Evolutionary conservation across 2,797 vertebrate genomes (phyloP).

Genomic region (Acipenser oxyrinchus): DNA sequence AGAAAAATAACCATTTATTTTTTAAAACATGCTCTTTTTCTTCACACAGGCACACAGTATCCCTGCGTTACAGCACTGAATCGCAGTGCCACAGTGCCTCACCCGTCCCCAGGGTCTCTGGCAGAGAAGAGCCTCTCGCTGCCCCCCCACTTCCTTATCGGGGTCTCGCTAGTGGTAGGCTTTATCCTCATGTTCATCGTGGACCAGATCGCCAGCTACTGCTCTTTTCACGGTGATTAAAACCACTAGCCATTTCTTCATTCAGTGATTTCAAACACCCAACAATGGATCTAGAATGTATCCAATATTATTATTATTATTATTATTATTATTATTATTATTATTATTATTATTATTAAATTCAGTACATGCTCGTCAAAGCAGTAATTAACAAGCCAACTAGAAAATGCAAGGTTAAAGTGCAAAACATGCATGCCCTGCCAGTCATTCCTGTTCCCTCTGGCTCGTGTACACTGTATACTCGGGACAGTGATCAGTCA

Average conservation of each 20-base stretch:
- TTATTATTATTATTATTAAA: too few species aligned
- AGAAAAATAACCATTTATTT: background rate
- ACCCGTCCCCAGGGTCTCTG: conserved; percentile 9
- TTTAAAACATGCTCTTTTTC: background rate
- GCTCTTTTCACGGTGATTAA: conserved; percentile 44
- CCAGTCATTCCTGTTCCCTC: background rate
- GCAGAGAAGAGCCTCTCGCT: conserved; percentile 17
- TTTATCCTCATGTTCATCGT: conserved; percentile 72
- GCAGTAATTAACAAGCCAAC: too few species aligned
- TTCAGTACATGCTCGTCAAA: too few species aligned
- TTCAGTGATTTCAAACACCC: background rate
- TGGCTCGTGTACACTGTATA: background rate
- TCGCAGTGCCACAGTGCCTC: conserved; percentile 25
- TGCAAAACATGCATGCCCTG: background rate
- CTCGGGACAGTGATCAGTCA: background rate
- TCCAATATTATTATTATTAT: too few species aligned
- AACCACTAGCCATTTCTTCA: background rate
- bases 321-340: too few species aligned
- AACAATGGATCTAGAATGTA: too few species aligned
- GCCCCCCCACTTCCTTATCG: conserved; percentile 54
- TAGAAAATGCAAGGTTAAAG: background rate
- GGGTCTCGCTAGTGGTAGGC: conserved; percentile 57
- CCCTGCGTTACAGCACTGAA: conserved; percentile 29
- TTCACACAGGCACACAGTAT: conserved; percentile 22
- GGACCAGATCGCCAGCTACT: conserved; percentile 60